Conservation (phyloP, 2,113 vertebrate species). For the Muntiacus reevesi region DNA sequence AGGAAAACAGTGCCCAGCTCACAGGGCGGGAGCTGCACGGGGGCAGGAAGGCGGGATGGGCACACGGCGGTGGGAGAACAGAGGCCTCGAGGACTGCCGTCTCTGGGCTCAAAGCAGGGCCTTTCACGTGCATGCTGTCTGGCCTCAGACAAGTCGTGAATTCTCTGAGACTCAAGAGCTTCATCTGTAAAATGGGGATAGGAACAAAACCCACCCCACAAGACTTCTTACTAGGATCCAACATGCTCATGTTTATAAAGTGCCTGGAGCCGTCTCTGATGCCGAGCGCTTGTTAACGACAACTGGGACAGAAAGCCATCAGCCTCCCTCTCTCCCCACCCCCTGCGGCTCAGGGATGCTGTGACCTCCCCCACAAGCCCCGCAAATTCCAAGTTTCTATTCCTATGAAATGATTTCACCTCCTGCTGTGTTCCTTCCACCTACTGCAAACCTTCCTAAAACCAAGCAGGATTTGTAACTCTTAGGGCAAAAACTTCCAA, state of each 20-base stretch:
- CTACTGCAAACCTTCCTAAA: not conserved
- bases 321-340: not conserved
- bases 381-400: not conserved
- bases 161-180: not conserved
- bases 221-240: not conserved
- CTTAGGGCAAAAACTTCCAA: not conserved
- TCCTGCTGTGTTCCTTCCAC: not conserved
- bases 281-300: not conserved
- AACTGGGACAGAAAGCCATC: not conserved
- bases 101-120: not conserved
- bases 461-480: not conserved
- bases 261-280: not conserved
- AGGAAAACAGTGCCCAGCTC: not conserved
- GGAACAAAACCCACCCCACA: not conserved
- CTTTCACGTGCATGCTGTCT: not conserved
- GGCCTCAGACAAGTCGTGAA: not conserved
- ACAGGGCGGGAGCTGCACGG: not conserved
- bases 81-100: not conserved
- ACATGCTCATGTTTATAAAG: not conserved
- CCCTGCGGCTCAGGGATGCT: not conserved
- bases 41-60: not conserved
- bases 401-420: not conserved
- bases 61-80: rapidly evolving
- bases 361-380: not conserved
- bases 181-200: not conserved